Percentiles rank a stretch among this genome's conserved stretches.
phyloP scores from a whole-genome alignment of 1,140 invertebrate genomes.

The Eumaeus atala region DNA sequence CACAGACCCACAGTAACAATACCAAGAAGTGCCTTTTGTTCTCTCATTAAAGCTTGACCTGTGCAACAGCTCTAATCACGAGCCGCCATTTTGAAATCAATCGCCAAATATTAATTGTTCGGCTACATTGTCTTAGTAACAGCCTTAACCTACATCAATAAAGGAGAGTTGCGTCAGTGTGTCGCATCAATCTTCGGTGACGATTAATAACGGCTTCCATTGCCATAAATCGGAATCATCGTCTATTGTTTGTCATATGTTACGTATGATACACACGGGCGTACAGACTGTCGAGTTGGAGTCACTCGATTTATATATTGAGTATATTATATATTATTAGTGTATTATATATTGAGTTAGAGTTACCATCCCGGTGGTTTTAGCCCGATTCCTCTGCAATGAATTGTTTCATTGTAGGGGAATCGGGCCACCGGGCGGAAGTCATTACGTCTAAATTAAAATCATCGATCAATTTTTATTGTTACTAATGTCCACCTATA shows the following conservation, averaged over 20 bases:
- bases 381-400: too few species aligned
- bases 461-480: too few species aligned
- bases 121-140: constrained; percentile 22
- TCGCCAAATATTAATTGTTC: constrained; percentile 17
- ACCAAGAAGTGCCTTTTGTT: constrained; percentile 7
- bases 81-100: constrained; percentile 25
- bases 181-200: constrained; percentile 60
- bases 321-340: too few species aligned
- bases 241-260: constrained; percentile 53
- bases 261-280: constrained; percentile 37
- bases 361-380: too few species aligned
- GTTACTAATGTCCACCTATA: too few species aligned
- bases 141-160: constrained; percentile 51
- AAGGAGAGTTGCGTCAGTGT: constrained; percentile 36
- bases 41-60: constrained; percentile 2
- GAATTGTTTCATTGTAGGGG: too few species aligned
- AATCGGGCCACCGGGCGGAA: too few species aligned
- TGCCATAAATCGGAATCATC: constrained; percentile 58
- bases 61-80: constrained; percentile 6
- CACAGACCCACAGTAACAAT: too few species aligned
- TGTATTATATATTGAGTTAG: too few species aligned
- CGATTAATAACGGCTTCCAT: constrained; percentile 55
- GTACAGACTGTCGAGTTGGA: constrained; percentile 6
- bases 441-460: too few species aligned
- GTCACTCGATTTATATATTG: too few species aligned